Evolutionary conservation across 2,888 invertebrate genomes (phyloP).

Genomic region (Andrena bucephala): DNA sequence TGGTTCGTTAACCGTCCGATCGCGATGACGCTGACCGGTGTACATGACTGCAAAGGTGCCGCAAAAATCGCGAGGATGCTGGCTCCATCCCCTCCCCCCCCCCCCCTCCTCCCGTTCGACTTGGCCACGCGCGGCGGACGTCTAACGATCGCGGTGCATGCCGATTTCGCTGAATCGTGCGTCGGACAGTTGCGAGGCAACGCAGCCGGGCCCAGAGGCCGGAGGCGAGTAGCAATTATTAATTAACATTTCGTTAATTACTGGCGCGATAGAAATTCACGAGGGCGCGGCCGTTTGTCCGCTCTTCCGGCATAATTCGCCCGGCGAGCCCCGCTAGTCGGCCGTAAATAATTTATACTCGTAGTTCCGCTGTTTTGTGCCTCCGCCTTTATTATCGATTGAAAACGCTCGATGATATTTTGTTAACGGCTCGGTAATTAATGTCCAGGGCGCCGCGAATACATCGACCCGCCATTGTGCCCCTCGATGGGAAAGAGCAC

Average conservation of each 20-base stretch:
- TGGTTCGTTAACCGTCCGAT: conserved; percentile 76
- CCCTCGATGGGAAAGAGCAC: neutral
- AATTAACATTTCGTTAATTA: conserved; percentile 81
- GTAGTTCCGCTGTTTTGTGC: conserved; percentile 62
- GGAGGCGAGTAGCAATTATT: conserved; percentile 73
- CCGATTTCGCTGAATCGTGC: conserved; percentile 34
- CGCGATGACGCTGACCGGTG: conserved; percentile 59
- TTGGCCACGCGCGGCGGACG: conserved; percentile 16
- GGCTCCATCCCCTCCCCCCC: too few species aligned
- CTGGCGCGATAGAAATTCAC: conserved; percentile 62
- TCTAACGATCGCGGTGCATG: conserved; percentile 11
- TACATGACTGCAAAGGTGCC: conserved; percentile 56
- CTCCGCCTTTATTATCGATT: conserved; percentile 61
- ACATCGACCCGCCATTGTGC: conserved; percentile 22
- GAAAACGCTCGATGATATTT: conserved; percentile 64
- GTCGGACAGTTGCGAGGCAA: conserved; percentile 7
- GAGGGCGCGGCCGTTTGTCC: conserved; percentile 48
- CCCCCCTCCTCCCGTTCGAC: conserved; percentile 1
- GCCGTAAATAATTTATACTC: conserved; percentile 72
- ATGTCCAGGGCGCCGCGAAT: conserved; percentile 37
- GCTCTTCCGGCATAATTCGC: conserved; percentile 65
- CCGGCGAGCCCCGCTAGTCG: conserved; percentile 44
- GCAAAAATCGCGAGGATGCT: conserved; percentile 60
- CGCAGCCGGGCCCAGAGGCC: conserved; percentile 12
- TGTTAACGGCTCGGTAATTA: conserved; percentile 60